Evolutionary conservation across 2,113 vertebrate species (phyloP), one percentile per base, ranked within the genome.

Genomic region (Grammomys dolichurus): DNA sequence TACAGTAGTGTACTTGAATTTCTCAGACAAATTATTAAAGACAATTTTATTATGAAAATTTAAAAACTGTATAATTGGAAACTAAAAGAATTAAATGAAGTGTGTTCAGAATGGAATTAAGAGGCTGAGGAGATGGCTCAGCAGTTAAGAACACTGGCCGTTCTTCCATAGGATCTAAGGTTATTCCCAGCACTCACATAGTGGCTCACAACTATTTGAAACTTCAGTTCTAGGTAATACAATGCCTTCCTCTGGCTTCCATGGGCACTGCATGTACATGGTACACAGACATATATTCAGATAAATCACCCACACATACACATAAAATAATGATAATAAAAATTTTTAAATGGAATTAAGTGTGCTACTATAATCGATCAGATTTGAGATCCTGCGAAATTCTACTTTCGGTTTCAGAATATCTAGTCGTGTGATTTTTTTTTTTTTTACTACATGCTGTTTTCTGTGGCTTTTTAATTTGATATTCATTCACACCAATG

Each of bases 321-420:
- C 51, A 40, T 40, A n/a, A 58, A 19, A 33, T 56, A 84, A 17
- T 43, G 28, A 28, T 63, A 43, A 81, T 9, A 75, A n/a, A 16
- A 54, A 12, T 43, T 54, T 12, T 54, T 7, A 13, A 82, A 17
- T n/a, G 3, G 10, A 33, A n/a, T 46, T 5, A 11, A n/a, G 11
- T 48, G 67, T n/a, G 48, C 19, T 36, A 33, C 65, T n/a, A 19
- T 11, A 16, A 22, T 76, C 1, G 4, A 14, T 46, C 13, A 28
- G 48, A 36, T 13, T 36, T 2, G 1, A 20, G 9, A 4, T 20
- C 10, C 11, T 10, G 7, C 8, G 17, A 3, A 28, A 10, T 33
- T 26, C 13, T 10, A 75, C 33, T 40, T 56, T 33, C 36, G 20
- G 22, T 0, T 7, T 67, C n/a, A 43, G 5, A 87, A 12, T 43